phyloP scores from a whole-genome alignment of 2,797 vertebrate genomes.

The Notoglanidium macrostoma region DNA sequence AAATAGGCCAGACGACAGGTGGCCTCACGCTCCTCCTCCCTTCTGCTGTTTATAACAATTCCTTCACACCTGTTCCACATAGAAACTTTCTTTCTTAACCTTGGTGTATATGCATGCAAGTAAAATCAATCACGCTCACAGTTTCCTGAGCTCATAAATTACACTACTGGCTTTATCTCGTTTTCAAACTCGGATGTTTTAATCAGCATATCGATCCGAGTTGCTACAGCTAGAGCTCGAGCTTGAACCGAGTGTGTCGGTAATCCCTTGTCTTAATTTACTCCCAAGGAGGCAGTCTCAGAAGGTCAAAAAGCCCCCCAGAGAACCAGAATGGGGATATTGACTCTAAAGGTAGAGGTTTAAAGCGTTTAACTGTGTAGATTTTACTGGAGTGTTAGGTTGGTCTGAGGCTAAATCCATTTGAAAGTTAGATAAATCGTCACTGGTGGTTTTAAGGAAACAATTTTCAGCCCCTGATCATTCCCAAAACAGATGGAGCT shows the following conservation, averaged over 20 bases:
- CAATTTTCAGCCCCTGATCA: not conserved
- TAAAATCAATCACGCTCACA: not conserved
- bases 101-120: not conserved
- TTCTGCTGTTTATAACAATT: constrained; percentile 1
- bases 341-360: not conserved
- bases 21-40: not conserved
- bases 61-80: constrained; percentile 6
- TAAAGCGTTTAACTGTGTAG: not conserved
- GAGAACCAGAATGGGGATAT: constrained; percentile 23
- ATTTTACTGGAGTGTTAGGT: not conserved
- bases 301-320: constrained; percentile 66
- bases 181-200: constrained; percentile 60
- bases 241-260: constrained; percentile 57
- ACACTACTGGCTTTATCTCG: constrained; percentile 72
- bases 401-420: not conserved
- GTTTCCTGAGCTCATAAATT: constrained; percentile 67
- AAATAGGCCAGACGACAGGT: constrained; percentile 28
- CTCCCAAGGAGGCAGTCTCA: constrained; percentile 66
- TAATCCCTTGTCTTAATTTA: constrained; percentile 74
- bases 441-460: not conserved
- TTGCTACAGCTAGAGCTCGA: constrained; percentile 49
- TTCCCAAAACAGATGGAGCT: not conserved
- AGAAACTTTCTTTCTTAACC: not conserved
- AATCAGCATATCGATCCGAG: constrained; percentile 78
- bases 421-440: not conserved